These are phyloP conservation scores for Lypha dubia DNA, from an alignment of 2,888 invertebrate genomes.

Conservation along the genomic window DNA sequence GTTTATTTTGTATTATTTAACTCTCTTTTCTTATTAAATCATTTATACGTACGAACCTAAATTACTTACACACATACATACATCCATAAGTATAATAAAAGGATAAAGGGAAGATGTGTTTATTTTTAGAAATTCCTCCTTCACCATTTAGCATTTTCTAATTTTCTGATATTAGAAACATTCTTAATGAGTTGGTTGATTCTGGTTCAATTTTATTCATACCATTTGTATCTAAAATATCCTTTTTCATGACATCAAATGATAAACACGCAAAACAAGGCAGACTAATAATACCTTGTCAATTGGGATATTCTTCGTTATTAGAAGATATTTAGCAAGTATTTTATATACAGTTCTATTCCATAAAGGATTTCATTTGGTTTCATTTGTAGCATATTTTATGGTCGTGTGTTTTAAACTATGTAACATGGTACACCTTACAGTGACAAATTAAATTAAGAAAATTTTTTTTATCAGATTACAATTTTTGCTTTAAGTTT, in stretches of 20 bases:
- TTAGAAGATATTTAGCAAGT: neutral
- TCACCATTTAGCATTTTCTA: slow-evolving; percentile 57
- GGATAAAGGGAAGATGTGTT: slow-evolving; percentile 1
- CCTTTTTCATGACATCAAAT: slow-evolving; percentile 29
- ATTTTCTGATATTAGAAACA: slow-evolving; percentile 49
- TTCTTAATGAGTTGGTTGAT: slow-evolving; percentile 55
- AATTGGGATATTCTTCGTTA: slow-evolving; percentile 4
- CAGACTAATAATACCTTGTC: slow-evolving; percentile 22
- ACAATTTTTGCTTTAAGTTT: no score
- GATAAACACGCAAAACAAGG: slow-evolving; percentile 43
- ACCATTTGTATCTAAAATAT: slow-evolving; percentile 1
- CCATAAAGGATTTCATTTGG: neutral
- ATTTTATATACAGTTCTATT: neutral
- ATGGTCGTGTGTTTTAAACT: neutral
- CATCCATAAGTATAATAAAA: no score
- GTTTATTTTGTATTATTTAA: slow-evolving; percentile 46
- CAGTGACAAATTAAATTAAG: slow-evolving; percentile 5
- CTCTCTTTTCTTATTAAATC: slow-evolving; percentile 39
- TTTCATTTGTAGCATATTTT: neutral
- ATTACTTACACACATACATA: neutral
- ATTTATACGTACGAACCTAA: slow-evolving; percentile 29
- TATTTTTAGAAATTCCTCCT: slow-evolving; percentile 29
- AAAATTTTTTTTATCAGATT: no score
- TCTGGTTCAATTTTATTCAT: slow-evolving; percentile 23
- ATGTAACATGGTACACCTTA: neutral